phyloP scores from a whole-genome alignment of 1,140 invertebrate species.

The Adelges cooleyi region DNA sequence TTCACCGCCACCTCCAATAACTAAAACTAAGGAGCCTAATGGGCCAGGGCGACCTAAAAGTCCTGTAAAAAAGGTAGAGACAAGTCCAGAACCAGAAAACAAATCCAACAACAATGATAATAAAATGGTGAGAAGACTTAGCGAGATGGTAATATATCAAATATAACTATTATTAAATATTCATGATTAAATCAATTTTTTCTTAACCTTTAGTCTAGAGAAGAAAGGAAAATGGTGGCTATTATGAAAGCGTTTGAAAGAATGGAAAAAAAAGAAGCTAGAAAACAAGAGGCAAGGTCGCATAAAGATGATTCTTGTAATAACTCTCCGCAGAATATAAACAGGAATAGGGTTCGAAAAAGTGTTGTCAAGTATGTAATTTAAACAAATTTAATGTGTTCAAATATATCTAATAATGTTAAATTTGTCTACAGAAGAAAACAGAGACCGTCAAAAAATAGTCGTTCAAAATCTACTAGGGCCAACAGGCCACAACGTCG shows the following conservation, averaged over 20 bases:
- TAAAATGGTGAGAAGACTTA: constrained; percentile 9
- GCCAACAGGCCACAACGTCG: constrained; percentile 7
- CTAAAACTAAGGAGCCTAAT: constrained; percentile 7
- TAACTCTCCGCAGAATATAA: constrained; percentile 12
- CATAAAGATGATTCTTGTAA: constrained; percentile 19
- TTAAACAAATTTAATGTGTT: neutral
- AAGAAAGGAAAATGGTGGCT: constrained; percentile 92
- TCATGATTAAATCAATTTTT: neutral
- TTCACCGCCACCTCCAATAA: neutral
- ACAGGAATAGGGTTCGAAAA: constrained; percentile 15
- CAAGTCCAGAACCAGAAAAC: neutral
- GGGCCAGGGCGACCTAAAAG: neutral
- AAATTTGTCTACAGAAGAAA: neutral
- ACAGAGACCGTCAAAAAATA: constrained; percentile 6
- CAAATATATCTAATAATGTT: neutral
- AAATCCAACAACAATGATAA: constrained; percentile 19
- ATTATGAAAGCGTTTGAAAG: constrained; percentile 86
- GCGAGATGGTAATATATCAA: constrained; percentile 7
- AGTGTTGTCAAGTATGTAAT: constrained; percentile 11
- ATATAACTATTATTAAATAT: neutral
- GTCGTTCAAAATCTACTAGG: constrained; percentile 9
- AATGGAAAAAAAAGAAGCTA: constrained; percentile 63
- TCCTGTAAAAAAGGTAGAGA: constrained; percentile 6
- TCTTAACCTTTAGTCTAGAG: constrained; percentile 53
- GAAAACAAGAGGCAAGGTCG: constrained; percentile 51